phyloP scores from a whole-genome alignment of 1,140 invertebrate genomes.

The Orchesella cincta region DNA sequence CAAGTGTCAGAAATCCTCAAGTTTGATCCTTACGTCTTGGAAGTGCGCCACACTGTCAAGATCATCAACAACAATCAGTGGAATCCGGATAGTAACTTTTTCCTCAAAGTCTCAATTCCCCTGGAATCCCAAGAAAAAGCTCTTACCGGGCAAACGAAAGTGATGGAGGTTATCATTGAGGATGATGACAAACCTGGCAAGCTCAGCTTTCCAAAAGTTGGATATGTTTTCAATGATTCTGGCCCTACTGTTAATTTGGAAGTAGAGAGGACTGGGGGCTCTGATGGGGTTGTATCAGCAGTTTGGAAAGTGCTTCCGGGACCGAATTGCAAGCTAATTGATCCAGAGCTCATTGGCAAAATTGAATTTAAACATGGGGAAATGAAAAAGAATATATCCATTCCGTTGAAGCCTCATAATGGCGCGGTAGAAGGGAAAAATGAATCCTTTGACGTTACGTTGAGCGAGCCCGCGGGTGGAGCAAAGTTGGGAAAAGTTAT shows the following conservation, averaged over 20 bases:
- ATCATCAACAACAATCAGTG: slow-evolving; percentile 68
- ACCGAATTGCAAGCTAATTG: slow-evolving; percentile 62
- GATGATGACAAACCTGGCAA: slow-evolving; percentile 62
- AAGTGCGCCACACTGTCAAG: slow-evolving; percentile 43
- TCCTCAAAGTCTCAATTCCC: slow-evolving; percentile 60
- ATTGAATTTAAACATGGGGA: slow-evolving; percentile 64
- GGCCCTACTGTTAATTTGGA: slow-evolving; percentile 60
- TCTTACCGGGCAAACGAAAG: slow-evolving; percentile 60
- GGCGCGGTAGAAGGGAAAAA: background rate
- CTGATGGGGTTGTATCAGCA: slow-evolving; percentile 62
- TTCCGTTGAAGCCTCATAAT: background rate
- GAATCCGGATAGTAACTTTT: slow-evolving; percentile 68
- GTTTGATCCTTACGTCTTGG: slow-evolving; percentile 60
- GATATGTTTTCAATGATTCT: slow-evolving; percentile 64
- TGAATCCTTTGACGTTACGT: slow-evolving; percentile 64
- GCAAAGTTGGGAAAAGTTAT: slow-evolving; percentile 62
- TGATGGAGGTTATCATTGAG: slow-evolving; percentile 50
- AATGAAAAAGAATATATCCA: slow-evolving; percentile 50
- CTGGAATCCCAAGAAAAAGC: slow-evolving; percentile 42
- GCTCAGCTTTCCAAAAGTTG: slow-evolving; percentile 63
- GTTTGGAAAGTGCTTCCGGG: slow-evolving; percentile 61
- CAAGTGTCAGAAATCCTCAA: slow-evolving; percentile 61
- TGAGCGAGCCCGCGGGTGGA: slow-evolving; percentile 60
- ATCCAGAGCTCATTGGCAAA: slow-evolving; percentile 62
- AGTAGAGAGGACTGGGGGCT: slow-evolving; percentile 60